These are phyloP conservation scores for Callosobruchus maculatus DNA, from an alignment of 2,888 invertebrate genomes.

Conservation along the genomic window DNA sequence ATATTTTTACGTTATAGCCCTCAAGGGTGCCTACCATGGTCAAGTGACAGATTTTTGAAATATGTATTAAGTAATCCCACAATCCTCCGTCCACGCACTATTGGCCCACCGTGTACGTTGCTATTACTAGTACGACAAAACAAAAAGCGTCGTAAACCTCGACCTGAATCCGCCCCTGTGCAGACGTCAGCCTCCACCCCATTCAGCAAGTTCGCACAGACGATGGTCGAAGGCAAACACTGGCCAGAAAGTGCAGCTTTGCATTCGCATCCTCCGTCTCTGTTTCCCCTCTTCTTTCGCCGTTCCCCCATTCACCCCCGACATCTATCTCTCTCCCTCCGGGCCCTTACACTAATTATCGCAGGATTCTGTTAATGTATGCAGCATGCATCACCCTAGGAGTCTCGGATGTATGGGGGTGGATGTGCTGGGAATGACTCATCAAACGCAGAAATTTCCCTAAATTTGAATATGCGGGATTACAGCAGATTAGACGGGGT, in stretches of 20 bases:
- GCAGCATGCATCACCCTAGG: not conserved
- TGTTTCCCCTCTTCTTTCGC: slow-evolving; percentile 19
- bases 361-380: not conserved
- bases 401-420: not conserved
- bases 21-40: too few species aligned
- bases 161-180: slow-evolving; percentile 5
- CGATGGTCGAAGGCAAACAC: slow-evolving; percentile 27
- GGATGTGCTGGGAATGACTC: slow-evolving; percentile 13
- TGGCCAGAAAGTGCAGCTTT: slow-evolving; percentile 26
- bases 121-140: too few species aligned
- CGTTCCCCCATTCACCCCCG: slow-evolving; percentile 21
- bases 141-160: not conserved
- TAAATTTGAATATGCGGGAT: slow-evolving; percentile 15
- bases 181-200: slow-evolving; percentile 13
- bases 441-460: slow-evolving; percentile 16
- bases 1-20: too few species aligned
- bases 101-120: too few species aligned
- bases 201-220: slow-evolving; percentile 24
- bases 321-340: slow-evolving; percentile 19
- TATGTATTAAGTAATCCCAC: too few species aligned
- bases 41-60: too few species aligned
- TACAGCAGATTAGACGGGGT: not conserved
- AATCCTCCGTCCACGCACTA: too few species aligned
- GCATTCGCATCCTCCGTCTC: slow-evolving; percentile 21
- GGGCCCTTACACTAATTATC: not conserved